phyloP scores from a whole-genome alignment of 2,888 invertebrate genomes.

The Erebia aethiops region DNA sequence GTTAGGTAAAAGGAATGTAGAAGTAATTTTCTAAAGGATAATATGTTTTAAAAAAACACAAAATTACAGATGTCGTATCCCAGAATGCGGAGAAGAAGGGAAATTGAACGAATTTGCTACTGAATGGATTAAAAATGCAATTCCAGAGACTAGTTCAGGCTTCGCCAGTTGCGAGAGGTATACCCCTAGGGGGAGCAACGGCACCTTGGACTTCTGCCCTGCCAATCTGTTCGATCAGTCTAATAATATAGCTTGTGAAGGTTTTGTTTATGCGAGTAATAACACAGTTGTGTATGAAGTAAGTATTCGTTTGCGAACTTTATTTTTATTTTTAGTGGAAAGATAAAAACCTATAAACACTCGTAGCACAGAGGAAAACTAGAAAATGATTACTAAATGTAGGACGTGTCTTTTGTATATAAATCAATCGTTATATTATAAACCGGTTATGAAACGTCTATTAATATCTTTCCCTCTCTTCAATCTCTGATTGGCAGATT shows the following conservation, averaged over 20 bases:
- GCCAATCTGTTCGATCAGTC: slow-evolving; percentile 51
- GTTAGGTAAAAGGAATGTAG: too few species aligned
- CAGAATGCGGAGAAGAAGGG: slow-evolving; percentile 74
- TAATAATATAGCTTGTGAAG: slow-evolving; percentile 51
- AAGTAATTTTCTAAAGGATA: too few species aligned
- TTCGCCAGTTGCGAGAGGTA: slow-evolving; percentile 73
- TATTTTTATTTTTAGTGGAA: too few species aligned
- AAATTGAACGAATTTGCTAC: slow-evolving; percentile 57
- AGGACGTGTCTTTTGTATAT: too few species aligned
- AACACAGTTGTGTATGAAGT: slow-evolving; percentile 71
- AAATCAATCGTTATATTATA: too few species aligned
- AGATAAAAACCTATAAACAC: too few species aligned
- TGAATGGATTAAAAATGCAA: slow-evolving; percentile 71
- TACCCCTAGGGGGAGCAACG: slow-evolving; percentile 47
- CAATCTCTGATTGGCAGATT: too few species aligned
- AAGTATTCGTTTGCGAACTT: slow-evolving; percentile 39
- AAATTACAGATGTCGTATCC: slow-evolving; percentile 71
- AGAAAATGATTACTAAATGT: too few species aligned
- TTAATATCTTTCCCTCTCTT: too few species aligned
- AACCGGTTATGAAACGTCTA: too few species aligned
- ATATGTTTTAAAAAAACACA: too few species aligned
- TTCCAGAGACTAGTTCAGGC: slow-evolving; percentile 54
- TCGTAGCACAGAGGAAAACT: too few species aligned
- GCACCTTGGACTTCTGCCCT: slow-evolving; percentile 56
- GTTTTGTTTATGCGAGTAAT: slow-evolving; percentile 59